Conservation (phyloP, 2,113 vertebrate genomes). For the Cyphomyrus plagiostoma region DNA sequence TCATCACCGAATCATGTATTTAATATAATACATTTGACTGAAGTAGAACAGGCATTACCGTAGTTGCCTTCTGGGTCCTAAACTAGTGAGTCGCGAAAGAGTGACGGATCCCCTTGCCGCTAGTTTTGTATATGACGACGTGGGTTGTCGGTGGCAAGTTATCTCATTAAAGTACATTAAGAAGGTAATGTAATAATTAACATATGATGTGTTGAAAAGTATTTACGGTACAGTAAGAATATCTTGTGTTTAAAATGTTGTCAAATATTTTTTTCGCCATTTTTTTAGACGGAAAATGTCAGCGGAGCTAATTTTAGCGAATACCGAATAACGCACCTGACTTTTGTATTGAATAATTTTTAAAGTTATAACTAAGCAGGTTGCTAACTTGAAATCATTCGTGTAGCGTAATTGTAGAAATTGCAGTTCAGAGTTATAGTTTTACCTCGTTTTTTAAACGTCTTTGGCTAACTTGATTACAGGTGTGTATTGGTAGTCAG, state of each 20-base stretch:
- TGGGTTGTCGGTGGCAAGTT: not conserved
- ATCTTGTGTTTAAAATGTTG: not conserved
- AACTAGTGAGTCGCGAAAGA: not conserved
- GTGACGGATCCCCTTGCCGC: constrained; percentile 6
- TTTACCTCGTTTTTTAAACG: not conserved
- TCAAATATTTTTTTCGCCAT: not conserved
- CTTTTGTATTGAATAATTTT: not conserved
- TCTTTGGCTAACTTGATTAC: not conserved
- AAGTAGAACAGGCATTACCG: not conserved
- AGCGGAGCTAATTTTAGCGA: constrained; percentile 6
- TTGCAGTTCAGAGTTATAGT: not conserved
- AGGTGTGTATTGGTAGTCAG: not conserved
- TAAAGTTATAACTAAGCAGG: not conserved
- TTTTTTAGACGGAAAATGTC: not conserved
- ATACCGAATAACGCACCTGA: not conserved
- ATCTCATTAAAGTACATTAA: not conserved
- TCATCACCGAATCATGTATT: not conserved
- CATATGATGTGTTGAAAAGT: not conserved
- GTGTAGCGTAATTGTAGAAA: not conserved
- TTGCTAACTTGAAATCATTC: not conserved
- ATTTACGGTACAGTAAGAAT: not conserved
- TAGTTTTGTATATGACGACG: constrained; percentile 13
- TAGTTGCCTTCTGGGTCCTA: not conserved
- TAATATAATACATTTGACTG: not conserved
- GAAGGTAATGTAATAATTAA: not conserved